Evolutionary conservation across 1,140 invertebrate species (phyloP).

Genomic region (Portunus trituberculatus): DNA sequence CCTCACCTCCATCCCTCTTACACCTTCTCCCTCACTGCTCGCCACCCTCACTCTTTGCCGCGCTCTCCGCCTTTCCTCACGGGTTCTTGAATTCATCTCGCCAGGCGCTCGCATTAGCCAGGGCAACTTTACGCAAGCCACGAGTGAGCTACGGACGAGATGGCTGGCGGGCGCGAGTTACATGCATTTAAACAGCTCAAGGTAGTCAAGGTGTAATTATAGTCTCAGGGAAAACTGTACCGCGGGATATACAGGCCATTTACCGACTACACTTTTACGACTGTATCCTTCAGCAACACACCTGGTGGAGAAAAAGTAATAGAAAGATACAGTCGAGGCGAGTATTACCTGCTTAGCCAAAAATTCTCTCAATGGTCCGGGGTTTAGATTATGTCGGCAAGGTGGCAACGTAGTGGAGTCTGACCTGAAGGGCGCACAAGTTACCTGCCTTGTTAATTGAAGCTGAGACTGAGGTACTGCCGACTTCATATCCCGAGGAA

Average conservation of each 20-base stretch:
- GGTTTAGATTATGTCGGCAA: neutral
- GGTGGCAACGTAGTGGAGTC: conserved; percentile 8
- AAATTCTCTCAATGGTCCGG: conserved; percentile 19
- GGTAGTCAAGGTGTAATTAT: conserved; percentile 39
- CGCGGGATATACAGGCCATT: conserved; percentile 18
- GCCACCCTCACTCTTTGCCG: neutral
- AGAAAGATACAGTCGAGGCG: neutral
- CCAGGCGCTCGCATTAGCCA: neutral
- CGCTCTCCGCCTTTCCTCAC: conserved; percentile 13
- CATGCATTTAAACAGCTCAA: conserved; percentile 32
- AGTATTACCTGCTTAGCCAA: conserved; percentile 26
- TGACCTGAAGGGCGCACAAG: conserved; percentile 27
- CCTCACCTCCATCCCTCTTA: neutral
- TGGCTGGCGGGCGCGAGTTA: neutral
- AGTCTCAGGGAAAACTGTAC: conserved; percentile 19
- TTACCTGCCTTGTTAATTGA: neutral
- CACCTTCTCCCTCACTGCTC: neutral
- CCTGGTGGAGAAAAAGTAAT: neutral
- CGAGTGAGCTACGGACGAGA: conserved; percentile 24
- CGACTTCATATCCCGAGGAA: neutral
- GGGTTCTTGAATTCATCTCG: conserved; percentile 25
- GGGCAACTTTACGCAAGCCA: conserved; percentile 27
- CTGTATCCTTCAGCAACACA: conserved; percentile 43
- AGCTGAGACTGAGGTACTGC: neutral
- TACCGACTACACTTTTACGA: conserved; percentile 35